Evolutionary conservation across 1,140 invertebrate species (phyloP), one percentile per base, ranked within the genome.

Genomic region (Antheraea mylitta): DNA sequence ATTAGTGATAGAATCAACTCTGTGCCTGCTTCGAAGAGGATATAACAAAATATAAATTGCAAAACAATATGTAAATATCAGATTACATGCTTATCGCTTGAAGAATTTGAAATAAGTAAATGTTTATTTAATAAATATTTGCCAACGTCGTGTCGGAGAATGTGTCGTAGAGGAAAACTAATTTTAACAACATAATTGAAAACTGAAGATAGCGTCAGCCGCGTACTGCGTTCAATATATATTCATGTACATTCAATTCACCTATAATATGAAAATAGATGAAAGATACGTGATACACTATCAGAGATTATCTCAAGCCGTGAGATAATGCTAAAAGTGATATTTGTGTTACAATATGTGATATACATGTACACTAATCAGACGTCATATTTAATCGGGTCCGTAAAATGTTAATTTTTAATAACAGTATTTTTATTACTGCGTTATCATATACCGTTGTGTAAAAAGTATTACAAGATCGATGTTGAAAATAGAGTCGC

Each of bases 271-370:
- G 65, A 68, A 76, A 71, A 68, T 58, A 64, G 64, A 58, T 64
- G 61, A 58, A 67, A 79, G 74, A 78, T 78, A 79, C 53, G 70
- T 65, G 72, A 74, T 68, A 74, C 66, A 73, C 72, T 82, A 86
- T 86, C 81, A 70, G 69, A 71, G 75, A 82, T 80, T 79, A 84
- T 79, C 78, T 76, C 72, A 74, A 81, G 75, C 74, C 70, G 71
- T 68, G 67, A 72, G 78, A 85, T 85, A 85, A 66, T 72, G 65
- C 68, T 63, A 73, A 48, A 22, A 73, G 74, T 71, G 72, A 79
- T 80, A 80, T 60, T 71, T 64, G 67, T 58, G 67, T 45, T 64
- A 63, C 77, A 75, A 48, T 18, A 68, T 48, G 65, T 37, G 69
- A 75, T 67, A 69, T 22, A 71, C 64, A 59, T 68, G 30, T 67